A percentile compares a stretch with the other conserved stretches of the same genome.
Conservation (phyloP, 2,888 invertebrate genomes). For the Sycophila texana region DNA sequence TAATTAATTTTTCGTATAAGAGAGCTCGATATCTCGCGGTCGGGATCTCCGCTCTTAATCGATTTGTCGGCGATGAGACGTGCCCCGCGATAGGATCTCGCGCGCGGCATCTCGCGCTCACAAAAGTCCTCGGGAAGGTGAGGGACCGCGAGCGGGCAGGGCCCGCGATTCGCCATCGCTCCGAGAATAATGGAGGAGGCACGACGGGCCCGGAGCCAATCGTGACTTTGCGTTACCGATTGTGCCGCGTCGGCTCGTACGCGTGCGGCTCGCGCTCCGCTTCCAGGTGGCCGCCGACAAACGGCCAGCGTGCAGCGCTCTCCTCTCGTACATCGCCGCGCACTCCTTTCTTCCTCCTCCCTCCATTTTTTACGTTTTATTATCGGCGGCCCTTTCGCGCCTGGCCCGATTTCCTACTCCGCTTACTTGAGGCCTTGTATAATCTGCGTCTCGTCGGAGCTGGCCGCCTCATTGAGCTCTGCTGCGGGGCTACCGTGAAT, state of each 20-base stretch:
- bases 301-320: constrained; percentile 1
- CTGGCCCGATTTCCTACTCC: constrained; percentile 2
- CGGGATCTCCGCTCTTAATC: constrained; percentile 32
- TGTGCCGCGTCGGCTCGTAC: constrained; percentile 63
- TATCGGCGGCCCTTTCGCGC: too few species aligned
- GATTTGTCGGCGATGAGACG: constrained; percentile 43
- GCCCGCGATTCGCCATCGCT: constrained; percentile 39
- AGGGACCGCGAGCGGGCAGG: neutral
- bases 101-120: neutral
- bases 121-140: neutral
- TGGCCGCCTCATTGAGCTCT: neutral
- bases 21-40: constrained; percentile 5
- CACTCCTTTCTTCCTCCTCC: neutral
- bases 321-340: neutral
- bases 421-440: neutral
- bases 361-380: neutral
- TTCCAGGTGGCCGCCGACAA: constrained; percentile 65
- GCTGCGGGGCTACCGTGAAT: neutral
- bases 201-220: constrained; percentile 51
- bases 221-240: constrained; percentile 66
- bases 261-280: constrained; percentile 63
- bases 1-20: constrained; percentile 30
- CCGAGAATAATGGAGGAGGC: constrained; percentile 40
- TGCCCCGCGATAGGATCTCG: constrained; percentile 14
- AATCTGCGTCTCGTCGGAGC: neutral